Percentiles rank a stretch among this genome's conserved stretches.
Conservation (phyloP, 2,888 invertebrate species). For the Drosophila limbata region DNA sequence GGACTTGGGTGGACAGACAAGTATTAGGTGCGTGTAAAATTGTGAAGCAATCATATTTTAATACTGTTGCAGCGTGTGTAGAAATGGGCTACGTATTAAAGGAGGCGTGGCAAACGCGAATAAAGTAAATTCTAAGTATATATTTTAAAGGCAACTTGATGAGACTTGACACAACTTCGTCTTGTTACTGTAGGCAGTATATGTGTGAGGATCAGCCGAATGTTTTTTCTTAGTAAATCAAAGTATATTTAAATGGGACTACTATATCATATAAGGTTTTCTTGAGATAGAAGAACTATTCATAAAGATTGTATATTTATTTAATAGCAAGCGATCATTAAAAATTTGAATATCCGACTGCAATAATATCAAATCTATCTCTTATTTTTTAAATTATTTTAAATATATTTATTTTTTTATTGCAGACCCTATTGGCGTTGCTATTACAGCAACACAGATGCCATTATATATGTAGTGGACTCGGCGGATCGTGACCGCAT, state of each 20-base stretch:
- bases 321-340: too few relatives aligned
- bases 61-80: not conserved
- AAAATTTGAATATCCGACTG: too few relatives aligned
- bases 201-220: too few relatives aligned
- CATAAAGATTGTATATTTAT: too few relatives aligned
- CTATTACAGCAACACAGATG: constrained; percentile 99
- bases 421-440: constrained; percentile 99
- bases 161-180: too few relatives aligned
- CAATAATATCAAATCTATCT: not conserved
- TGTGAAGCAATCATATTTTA: not conserved
- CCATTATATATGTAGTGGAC: constrained; percentile 99
- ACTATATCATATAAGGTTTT: too few relatives aligned
- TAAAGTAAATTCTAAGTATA: too few relatives aligned
- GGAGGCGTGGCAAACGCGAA: not conserved
- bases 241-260: too few relatives aligned
- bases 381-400: not conserved
- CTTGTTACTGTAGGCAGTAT: too few relatives aligned
- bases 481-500: constrained; percentile 99
- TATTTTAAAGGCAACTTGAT: too few relatives aligned
- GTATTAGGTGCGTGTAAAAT: constrained; percentile 91
- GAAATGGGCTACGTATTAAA: not conserved
- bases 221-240: too few relatives aligned
- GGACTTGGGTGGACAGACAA: constrained; percentile 99
- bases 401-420: not conserved
- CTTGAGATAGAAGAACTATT: too few relatives aligned